Conservation (phyloP, 2,888 invertebrate genomes). For the Dinocampus coccinellae region DNA sequence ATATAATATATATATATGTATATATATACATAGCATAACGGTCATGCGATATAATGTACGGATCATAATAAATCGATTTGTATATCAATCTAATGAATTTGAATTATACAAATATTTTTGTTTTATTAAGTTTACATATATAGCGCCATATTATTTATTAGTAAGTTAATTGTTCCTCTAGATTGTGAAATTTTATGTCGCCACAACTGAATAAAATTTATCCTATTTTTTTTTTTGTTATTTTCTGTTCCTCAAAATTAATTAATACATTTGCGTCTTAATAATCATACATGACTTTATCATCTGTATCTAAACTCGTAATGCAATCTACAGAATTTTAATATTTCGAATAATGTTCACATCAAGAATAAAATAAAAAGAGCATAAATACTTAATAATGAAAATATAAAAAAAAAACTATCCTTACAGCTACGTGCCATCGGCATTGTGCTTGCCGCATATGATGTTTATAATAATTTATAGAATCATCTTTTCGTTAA, state of each 20-base stretch:
- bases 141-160: constrained; percentile 21
- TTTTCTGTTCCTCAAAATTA: background rate
- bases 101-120: constrained; percentile 54
- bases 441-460: constrained; percentile 48
- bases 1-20: constrained; percentile 57
- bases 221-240: constrained; percentile 39
- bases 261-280: constrained; percentile 50
- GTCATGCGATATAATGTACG: constrained; percentile 52
- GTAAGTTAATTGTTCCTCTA: constrained; percentile 28
- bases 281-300: constrained; percentile 41
- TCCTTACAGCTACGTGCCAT: constrained; percentile 55
- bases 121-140: constrained; percentile 29
- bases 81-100: constrained; percentile 51
- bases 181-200: constrained; percentile 20
- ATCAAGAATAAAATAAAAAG: constrained; percentile 31
- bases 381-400: constrained; percentile 37
- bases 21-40: constrained; percentile 59
- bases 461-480: constrained; percentile 50
- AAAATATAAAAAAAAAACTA: constrained; percentile 50
- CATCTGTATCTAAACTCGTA: constrained; percentile 44
- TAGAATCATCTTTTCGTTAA: constrained; percentile 59
- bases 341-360: constrained; percentile 38
- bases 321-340: constrained; percentile 40
- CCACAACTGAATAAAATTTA: constrained; percentile 45
- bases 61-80: constrained; percentile 55